These are phyloP conservation scores for Tautogolabrus adspersus DNA, from an alignment of 2,113 vertebrate genomes.

Conservation along the genomic window DNA sequence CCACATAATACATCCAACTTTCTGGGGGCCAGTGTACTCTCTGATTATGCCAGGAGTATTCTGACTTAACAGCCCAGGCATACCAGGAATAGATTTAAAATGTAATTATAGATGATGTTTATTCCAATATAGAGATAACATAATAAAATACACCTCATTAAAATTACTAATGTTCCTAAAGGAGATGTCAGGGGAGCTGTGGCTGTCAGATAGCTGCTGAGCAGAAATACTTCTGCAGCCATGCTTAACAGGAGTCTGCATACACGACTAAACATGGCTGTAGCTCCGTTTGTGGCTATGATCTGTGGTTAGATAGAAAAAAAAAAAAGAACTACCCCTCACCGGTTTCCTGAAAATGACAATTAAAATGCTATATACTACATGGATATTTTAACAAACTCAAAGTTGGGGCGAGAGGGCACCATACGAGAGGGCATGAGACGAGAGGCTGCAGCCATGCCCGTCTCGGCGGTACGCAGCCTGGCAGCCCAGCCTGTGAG, in stretches of 20 bases:
- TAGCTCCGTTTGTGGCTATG: too few relatives aligned
- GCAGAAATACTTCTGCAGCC: constrained; percentile 13
- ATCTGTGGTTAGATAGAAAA: too few relatives aligned
- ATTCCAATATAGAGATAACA: constrained; percentile 60
- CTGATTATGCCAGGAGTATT: constrained; percentile 47
- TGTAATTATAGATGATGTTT: constrained; percentile 68
- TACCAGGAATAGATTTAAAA: constrained; percentile 32
- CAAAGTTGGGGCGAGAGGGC: too few relatives aligned
- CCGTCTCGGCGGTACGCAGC: too few relatives aligned
- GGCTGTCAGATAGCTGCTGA: constrained; percentile 16
- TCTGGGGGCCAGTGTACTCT: constrained; percentile 36
- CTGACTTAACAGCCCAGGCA: constrained; percentile 39
- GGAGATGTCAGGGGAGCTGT: constrained; percentile 19
- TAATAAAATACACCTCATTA: constrained; percentile 73
- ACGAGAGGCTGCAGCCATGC: too few relatives aligned
- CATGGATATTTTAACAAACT: too few relatives aligned
- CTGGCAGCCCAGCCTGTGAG: too few relatives aligned
- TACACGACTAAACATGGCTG: constrained; percentile 21
- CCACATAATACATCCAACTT: constrained; percentile 69
- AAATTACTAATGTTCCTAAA: constrained; percentile 73
- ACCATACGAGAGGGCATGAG: too few relatives aligned
- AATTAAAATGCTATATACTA: too few relatives aligned
- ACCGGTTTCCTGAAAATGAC: too few relatives aligned
- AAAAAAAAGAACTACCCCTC: too few relatives aligned
- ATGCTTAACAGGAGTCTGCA: constrained; percentile 49